Percentiles rank a stretch among this genome's conserved stretches.
Evolutionary conservation across 2,888 invertebrate species (phyloP).

Genomic region (Gnatocerus cornutus): DNA sequence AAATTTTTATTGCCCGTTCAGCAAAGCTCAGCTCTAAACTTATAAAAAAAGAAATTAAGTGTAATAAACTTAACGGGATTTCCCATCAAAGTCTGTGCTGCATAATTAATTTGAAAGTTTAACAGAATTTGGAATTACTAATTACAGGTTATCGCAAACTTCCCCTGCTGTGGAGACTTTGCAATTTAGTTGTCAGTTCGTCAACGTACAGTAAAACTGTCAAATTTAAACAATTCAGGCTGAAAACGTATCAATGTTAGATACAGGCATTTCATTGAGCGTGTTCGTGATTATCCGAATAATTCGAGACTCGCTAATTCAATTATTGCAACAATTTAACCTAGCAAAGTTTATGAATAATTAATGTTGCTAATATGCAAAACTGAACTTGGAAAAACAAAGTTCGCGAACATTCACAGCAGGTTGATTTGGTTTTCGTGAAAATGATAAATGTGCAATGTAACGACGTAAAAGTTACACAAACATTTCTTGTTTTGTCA

Average conservation of each 20-base stretch:
- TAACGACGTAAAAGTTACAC: background rate
- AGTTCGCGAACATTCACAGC: no score
- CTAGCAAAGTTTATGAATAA: slow-evolving; percentile 16
- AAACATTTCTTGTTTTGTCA: background rate
- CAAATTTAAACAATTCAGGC: background rate
- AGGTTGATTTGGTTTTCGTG: background rate
- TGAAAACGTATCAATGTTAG: background rate
- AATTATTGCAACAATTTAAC: slow-evolving; percentile 9
- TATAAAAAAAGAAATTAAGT: background rate
- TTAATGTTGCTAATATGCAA: slow-evolving; percentile 1
- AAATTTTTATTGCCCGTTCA: background rate
- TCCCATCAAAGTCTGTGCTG: background rate
- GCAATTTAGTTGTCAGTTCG: background rate
- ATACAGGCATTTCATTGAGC: background rate
- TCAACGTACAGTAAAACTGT: background rate
- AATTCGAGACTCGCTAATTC: background rate
- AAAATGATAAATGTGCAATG: background rate
- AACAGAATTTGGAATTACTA: background rate
- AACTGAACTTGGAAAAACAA: background rate
- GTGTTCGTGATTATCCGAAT: background rate
- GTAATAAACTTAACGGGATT: background rate
- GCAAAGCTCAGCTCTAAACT: background rate
- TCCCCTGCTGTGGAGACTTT: background rate
- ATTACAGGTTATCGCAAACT: background rate
- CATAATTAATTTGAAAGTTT: slow-evolving; percentile 19